These are phyloP conservation scores for Benthochromis sp. DNA, from an alignment of 2,113 vertebrate genomes.

Conservation along the genomic window DNA sequence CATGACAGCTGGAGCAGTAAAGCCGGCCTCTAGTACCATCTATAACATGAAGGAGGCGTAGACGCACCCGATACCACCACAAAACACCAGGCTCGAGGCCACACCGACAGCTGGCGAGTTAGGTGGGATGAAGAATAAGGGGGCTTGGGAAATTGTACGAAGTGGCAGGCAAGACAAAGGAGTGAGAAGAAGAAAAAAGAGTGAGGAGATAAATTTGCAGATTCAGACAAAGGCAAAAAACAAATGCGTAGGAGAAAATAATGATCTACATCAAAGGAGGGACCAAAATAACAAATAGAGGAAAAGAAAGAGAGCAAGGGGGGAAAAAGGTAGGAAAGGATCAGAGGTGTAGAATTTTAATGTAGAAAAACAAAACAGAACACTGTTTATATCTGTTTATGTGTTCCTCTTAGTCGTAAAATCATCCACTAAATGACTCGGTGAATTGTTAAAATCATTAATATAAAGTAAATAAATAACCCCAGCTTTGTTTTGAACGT, in stretches of 20 bases:
- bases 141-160: conserved; percentile 37
- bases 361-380: not conserved
- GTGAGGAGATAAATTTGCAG: conserved; percentile 12
- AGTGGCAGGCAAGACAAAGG: conserved; percentile 43
- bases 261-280: conserved; percentile 6
- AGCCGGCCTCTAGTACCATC: conserved; percentile 52
- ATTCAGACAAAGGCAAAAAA: conserved; percentile 15
- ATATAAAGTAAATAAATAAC: not conserved
- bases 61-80: conserved; percentile 51
- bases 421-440: not conserved
- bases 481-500: not conserved
- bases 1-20: conserved; percentile 65
- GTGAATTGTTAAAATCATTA: not conserved
- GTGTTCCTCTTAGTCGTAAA: not conserved
- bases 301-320: not conserved
- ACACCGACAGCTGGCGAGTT: conserved; percentile 60
- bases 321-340: not conserved
- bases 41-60: conserved; percentile 55
- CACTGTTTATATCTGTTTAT: not conserved
- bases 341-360: not conserved
- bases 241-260: not conserved
- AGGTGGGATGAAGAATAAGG: conserved; percentile 40
- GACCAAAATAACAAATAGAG: not conserved
- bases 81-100: conserved; percentile 62
- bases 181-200: not conserved